Base-by-base conservation (phyloP, 1,140 invertebrate genomes). In the Drosophila pachea region DNA sequence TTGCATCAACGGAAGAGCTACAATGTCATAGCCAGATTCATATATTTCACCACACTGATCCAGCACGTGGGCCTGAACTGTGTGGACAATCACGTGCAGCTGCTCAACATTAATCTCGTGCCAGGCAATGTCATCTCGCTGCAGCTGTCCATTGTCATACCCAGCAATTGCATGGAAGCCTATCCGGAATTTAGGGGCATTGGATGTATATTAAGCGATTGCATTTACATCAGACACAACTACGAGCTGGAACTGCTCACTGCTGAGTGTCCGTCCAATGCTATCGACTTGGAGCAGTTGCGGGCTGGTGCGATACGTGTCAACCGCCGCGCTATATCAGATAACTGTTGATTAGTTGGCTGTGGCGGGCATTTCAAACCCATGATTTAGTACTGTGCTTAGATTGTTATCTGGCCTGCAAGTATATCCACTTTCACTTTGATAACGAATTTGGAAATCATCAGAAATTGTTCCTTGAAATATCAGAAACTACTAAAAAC, bases 111-210 rank as follows among this genome's bases (percentile, higher is more conserved):
- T 29, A 69, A 73, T 0, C 33, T 79, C 5, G 36, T 22, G 6
- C 60, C 76, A 4, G 65, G 69, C 4, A 68, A 79, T 29, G 73
- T 79, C 5, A 3, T 79, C 11, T 43, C 68, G 4, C 45, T 79
- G 14, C 68, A 59, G n/a, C 8, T 81, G 42, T 69, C 77, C 9
- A 60, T 79, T 14, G 59, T 33, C 5, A 73, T 81, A 43, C 77
- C 77, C 6, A 58, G 61, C 0, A 35, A 73, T 38, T 81, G 77
- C 14, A n/a, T 36, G 4, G 40, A 50, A 7, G 65, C 65, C 6
- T 67, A 69, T 29, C 73, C 77, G 0, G 77, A 81, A 32, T 81
- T 76, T 16, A 47, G 77, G 2, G 77, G 77, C n/a, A 40, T 73
- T 0, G 29, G 67, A 4, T 81, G 73, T 11, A 61, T 69, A n/a